phyloP scores from a whole-genome alignment of 2,888 invertebrate genomes.

The Hedychridium roseum region DNA sequence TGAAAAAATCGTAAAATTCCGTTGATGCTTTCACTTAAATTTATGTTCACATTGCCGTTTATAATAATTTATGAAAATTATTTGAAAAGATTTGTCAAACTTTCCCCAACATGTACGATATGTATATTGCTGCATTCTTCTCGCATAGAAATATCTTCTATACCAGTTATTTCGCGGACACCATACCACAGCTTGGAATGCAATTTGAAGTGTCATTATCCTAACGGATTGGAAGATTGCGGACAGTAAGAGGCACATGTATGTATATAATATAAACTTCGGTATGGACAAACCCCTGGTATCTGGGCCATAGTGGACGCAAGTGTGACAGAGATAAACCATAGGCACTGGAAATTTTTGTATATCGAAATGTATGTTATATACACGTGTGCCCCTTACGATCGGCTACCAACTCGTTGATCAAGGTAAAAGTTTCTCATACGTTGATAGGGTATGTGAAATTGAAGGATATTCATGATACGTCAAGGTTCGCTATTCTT shows the following conservation, averaged over 20 bases:
- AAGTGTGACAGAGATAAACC: background rate
- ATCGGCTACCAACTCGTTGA: background rate
- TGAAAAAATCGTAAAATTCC: background rate
- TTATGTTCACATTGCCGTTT: too few relatives aligned
- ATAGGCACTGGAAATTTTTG: background rate
- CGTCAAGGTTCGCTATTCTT: constrained; percentile 14
- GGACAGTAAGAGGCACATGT: background rate
- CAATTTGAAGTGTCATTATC: constrained; percentile 4
- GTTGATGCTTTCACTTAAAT: constrained; percentile 3
- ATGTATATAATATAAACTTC: constrained; percentile 10
- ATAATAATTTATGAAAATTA: too few relatives aligned
- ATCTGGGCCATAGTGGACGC: constrained; percentile 11
- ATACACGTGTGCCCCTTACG: background rate
- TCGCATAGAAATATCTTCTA: too few relatives aligned
- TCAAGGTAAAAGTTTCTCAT: background rate
- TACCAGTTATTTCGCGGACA: constrained; percentile 14
- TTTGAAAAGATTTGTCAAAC: too few relatives aligned
- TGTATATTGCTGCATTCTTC: too few relatives aligned
- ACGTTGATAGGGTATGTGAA: constrained; percentile 1
- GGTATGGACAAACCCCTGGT: too few relatives aligned
- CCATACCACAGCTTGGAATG: constrained; percentile 4
- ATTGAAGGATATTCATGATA: too few relatives aligned
- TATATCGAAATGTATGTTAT: too few relatives aligned
- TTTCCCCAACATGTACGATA: too few relatives aligned
- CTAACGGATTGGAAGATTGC: constrained; percentile 3